Evolutionary conservation across 2,888 invertebrate species (phyloP).

Genomic region (Caenorhabditis panamensis): DNA sequence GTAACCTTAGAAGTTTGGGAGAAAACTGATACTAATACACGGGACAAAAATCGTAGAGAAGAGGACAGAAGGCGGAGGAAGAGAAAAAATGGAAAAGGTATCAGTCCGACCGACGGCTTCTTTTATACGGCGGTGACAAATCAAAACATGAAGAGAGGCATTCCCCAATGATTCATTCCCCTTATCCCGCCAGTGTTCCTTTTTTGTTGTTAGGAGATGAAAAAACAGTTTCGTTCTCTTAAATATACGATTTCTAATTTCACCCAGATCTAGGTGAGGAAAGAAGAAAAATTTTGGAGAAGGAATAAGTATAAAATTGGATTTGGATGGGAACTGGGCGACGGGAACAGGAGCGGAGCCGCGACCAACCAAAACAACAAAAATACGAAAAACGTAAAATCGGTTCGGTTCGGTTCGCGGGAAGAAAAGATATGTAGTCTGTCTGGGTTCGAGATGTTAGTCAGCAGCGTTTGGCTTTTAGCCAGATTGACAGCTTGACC

Average conservation of each 20-base stretch:
- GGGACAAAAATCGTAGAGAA: slow-evolving; percentile 5
- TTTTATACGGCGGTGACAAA: slow-evolving; percentile 26
- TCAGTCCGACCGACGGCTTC: slow-evolving; percentile 21
- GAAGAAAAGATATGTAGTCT: not conserved
- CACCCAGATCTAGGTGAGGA: too few relatives aligned
- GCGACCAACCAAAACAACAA: not conserved
- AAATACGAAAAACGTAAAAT: not conserved
- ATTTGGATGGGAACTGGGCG: not conserved
- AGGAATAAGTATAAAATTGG: not conserved
- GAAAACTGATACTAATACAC: slow-evolving; percentile 2
- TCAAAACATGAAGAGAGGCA: slow-evolving; percentile 27
- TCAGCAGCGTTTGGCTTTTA: not conserved
- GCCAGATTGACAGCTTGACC: slow-evolving; percentile 4
- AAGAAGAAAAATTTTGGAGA: too few relatives aligned
- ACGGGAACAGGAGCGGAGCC: too few relatives aligned
- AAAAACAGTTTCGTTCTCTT: not conserved
- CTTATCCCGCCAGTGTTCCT: not conserved
- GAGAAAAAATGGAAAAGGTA: slow-evolving; percentile 20
- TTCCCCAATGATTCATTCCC: slow-evolving; percentile 13
- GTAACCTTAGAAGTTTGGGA: not conserved
- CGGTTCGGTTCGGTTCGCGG: too few relatives aligned
- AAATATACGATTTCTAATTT: not conserved
- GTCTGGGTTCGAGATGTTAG: not conserved
- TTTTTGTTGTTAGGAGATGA: slow-evolving; percentile 1
- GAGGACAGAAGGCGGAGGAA: slow-evolving; percentile 7